Evolutionary conservation across 2,888 invertebrate genomes (phyloP).

Genomic region (Acanthosepion pharaonis): DNA sequence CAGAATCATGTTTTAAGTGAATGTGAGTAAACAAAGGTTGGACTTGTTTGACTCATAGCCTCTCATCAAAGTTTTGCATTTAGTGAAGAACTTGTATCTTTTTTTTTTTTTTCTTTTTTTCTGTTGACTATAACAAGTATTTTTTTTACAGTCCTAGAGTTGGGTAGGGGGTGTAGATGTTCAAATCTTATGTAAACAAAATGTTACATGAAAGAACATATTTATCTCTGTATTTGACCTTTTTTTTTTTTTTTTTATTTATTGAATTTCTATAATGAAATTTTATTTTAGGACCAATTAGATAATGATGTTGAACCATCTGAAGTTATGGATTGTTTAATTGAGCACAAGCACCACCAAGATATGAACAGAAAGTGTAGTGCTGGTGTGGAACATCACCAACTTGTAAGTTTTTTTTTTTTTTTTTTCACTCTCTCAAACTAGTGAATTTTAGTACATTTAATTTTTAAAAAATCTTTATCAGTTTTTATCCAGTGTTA

Average conservation of each 20-base stretch:
- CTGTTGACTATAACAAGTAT: too few species aligned
- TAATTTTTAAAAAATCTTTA: too few species aligned
- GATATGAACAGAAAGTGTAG: constrained; percentile 89
- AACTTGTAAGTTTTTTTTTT: constrained; percentile 78
- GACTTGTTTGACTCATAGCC: background rate
- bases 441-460: too few species aligned
- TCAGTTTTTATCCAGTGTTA: too few species aligned
- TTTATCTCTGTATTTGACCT: background rate
- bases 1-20: too few species aligned
- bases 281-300: constrained; percentile 59
- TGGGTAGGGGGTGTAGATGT: too few species aligned
- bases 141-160: too few species aligned
- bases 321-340: constrained; percentile 94
- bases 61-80: background rate
- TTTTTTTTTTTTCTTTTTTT: too few species aligned
- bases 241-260: background rate
- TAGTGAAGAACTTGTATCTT: background rate
- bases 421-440: too few species aligned
- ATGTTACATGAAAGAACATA: background rate
- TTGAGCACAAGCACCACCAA: constrained; percentile 90
- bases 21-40: background rate
- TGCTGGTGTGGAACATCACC: constrained; percentile 96
- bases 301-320: constrained; percentile 76
- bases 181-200: too few species aligned
- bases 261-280: constrained; percentile 37